phyloP scores from a whole-genome alignment of 2,888 invertebrate genomes.

The Graphium colonna region DNA sequence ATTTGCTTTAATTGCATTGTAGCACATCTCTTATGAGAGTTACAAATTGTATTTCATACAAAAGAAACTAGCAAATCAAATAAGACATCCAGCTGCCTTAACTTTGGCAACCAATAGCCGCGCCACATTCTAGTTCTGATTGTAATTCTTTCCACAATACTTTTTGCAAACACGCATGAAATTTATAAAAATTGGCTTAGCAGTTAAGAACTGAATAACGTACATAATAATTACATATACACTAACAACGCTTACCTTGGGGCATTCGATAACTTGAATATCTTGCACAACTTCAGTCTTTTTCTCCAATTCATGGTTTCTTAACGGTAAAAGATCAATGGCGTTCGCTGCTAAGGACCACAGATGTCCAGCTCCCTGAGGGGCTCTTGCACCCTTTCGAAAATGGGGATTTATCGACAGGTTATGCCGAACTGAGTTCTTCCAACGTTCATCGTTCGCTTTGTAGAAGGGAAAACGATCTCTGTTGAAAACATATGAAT shows the following conservation, averaged over 20 bases:
- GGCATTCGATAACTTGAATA: constrained; percentile 55
- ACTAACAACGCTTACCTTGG: constrained; percentile 56
- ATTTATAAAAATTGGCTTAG: too few species aligned
- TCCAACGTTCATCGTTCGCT: constrained; percentile 95
- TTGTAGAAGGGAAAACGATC: constrained; percentile 94
- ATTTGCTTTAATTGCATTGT: too few species aligned
- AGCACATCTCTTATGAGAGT: too few species aligned
- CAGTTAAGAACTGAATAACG: too few species aligned
- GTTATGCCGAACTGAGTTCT: constrained; percentile 94
- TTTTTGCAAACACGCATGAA: too few species aligned
- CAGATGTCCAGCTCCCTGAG: constrained; percentile 93
- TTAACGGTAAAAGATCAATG: constrained; percentile 62
- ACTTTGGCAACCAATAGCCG: too few species aligned
- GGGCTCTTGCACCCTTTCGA: constrained; percentile 90
- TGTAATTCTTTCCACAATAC: too few species aligned
- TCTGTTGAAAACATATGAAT: constrained; percentile 80
- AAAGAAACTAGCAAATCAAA: too few species aligned
- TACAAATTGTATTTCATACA: too few species aligned
- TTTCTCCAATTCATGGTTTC: constrained; percentile 43
- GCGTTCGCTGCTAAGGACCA: constrained; percentile 89
- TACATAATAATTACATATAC: too few species aligned
- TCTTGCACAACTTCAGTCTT: constrained; percentile 39
- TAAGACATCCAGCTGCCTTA: too few species aligned
- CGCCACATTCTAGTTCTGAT: too few species aligned
- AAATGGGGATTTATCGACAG: constrained; percentile 95